A percentile compares a stretch with the other conserved stretches of the same genome.
Evolutionary conservation across 2,888 invertebrate genomes (phyloP).

Genomic region (Drosophila lutescens): DNA sequence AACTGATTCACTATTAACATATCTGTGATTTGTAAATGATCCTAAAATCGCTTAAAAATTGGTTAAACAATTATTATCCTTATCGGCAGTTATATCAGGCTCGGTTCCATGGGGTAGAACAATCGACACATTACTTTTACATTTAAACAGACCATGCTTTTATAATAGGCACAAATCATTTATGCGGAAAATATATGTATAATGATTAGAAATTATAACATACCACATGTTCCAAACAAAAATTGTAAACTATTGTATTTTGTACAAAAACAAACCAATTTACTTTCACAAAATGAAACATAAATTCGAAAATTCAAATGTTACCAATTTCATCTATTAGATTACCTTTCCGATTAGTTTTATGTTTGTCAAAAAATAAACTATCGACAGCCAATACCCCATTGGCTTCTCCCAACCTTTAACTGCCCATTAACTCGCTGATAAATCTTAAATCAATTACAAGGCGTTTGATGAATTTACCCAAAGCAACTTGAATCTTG

Average conservation of each 20-base stretch:
- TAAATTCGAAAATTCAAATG: no score
- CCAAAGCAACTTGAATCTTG: constrained; percentile 18
- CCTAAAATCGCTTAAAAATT: neutral
- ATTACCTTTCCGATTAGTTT: no score
- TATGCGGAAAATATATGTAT: neutral
- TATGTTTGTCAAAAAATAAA: no score
- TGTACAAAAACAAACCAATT: no score
- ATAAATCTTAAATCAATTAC: constrained; percentile 39
- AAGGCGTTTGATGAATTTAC: constrained; percentile 19
- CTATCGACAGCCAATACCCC: no score
- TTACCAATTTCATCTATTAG: no score
- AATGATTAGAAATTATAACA: neutral
- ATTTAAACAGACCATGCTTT: neutral
- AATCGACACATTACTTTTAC: neutral
- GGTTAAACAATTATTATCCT: neutral
- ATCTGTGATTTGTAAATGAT: neutral
- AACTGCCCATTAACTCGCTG: constrained; percentile 38
- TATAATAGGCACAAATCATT: neutral
- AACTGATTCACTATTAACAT: neutral
- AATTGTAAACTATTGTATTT: no score
- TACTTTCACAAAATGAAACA: no score
- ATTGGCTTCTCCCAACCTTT: constrained; percentile 4
- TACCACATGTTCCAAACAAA: no score
- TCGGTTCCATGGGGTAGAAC: no score
- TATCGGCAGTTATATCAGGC: no score